A percentile compares a stretch with the other conserved stretches of the same genome.
phyloP scores from a whole-genome alignment of 2,888 invertebrate species.

The Emmelina monodactyla region DNA sequence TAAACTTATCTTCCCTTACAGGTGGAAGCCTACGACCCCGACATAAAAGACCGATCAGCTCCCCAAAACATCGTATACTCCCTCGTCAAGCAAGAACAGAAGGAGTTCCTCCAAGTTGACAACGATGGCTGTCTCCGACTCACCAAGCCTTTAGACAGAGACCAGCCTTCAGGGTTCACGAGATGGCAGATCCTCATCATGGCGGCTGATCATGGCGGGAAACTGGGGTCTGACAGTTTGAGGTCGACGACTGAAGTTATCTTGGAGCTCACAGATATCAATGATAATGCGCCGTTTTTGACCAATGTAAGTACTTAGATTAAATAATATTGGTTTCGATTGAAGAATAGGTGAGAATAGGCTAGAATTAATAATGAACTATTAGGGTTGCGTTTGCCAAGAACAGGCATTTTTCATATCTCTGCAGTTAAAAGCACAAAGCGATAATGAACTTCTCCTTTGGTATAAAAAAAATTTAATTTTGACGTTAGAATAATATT shows the following conservation, averaged over 20 bases:
- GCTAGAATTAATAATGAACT: too few species aligned
- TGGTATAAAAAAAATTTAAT: too few species aligned
- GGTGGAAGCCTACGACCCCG: constrained; percentile 85
- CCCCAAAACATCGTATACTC: constrained; percentile 82
- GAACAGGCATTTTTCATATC: too few species aligned
- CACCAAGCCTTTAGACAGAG: constrained; percentile 84
- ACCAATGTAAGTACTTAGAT: constrained; percentile 72
- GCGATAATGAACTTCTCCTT: too few species aligned
- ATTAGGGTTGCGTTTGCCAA: too few species aligned
- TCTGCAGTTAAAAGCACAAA: too few species aligned
- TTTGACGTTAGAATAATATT: too few species aligned
- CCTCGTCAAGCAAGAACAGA: constrained; percentile 75
- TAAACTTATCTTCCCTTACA: constrained; percentile 16
- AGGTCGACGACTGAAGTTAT: constrained; percentile 74
- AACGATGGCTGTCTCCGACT: constrained; percentile 77
- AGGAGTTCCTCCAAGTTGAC: constrained; percentile 75
- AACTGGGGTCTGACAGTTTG: constrained; percentile 66
- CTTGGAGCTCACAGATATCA: constrained; percentile 79
- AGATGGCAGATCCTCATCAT: constrained; percentile 78
- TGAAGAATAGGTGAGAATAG: too few species aligned
- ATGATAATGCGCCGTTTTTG: constrained; percentile 92
- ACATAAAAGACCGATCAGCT: constrained; percentile 77
- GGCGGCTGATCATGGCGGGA: constrained; percentile 78
- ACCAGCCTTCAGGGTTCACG: constrained; percentile 85
- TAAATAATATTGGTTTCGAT: too few species aligned